A percentile compares a stretch with the other conserved stretches of the same genome.
phyloP scores from a whole-genome alignment of 1,140 invertebrate genomes.

The Neodiprion virginianus region DNA sequence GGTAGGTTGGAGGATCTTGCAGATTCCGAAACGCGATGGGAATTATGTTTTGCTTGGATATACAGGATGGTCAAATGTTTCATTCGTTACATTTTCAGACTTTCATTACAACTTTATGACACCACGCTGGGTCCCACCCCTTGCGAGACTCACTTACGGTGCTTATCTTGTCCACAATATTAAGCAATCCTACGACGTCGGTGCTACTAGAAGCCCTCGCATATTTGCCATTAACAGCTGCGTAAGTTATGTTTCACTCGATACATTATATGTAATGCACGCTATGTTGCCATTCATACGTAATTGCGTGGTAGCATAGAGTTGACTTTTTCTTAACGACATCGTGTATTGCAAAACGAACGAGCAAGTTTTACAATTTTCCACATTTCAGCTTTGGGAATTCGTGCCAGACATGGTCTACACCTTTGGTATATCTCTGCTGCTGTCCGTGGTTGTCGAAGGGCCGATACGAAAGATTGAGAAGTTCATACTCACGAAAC shows the following conservation, averaged over 20 bases:
- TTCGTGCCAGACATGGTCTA: constrained; percentile 37
- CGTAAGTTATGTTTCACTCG: constrained; percentile 24
- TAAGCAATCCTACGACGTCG: constrained; percentile 40
- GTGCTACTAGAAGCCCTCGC: constrained; percentile 33
- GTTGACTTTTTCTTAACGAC: constrained; percentile 14
- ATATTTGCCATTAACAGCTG: constrained; percentile 35
- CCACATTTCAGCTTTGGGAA: constrained; percentile 35
- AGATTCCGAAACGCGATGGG: too few species aligned
- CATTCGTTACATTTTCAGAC: constrained; percentile 28
- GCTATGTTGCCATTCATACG: constrained; percentile 15
- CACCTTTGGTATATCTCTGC: constrained; percentile 39
- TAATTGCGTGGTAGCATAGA: constrained; percentile 21
- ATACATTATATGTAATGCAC: constrained; percentile 15
- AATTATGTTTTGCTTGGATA: too few species aligned
- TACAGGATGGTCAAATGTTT: too few species aligned
- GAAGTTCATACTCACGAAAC: constrained; percentile 39
- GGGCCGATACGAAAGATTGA: constrained; percentile 47
- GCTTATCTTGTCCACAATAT: constrained; percentile 66
- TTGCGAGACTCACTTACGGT: constrained; percentile 71
- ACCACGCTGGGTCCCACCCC: constrained; percentile 53
- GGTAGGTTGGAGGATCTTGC: constrained; percentile 29
- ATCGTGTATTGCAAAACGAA: constrained; percentile 11
- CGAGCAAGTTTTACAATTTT: constrained; percentile 14
- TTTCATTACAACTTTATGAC: constrained; percentile 43
- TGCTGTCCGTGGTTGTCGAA: constrained; percentile 42